Evolutionary conservation across 2,797 vertebrate species (phyloP), one percentile per base, ranked within the genome.

Genomic region (Megaceryle alcyon): DNA sequence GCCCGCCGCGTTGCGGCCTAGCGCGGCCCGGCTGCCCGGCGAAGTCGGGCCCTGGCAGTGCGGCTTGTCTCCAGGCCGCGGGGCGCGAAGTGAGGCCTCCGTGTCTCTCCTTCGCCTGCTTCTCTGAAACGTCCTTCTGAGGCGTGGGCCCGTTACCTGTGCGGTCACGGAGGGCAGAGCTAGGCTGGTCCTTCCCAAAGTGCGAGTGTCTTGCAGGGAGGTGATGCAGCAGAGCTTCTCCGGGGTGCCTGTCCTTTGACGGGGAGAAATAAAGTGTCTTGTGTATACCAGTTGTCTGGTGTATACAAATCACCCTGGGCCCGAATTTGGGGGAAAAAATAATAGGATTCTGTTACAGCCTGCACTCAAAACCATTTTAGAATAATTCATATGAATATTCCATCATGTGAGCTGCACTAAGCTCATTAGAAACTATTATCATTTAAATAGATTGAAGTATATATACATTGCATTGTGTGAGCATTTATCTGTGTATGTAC

Each of bases 291-390:
- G 49, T 53, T 53, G 49, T 53, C 26, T 29, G 31, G 37, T 43
- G 41, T 14, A 14, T 37, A 23, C 44, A 25, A 35, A 21, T 19
- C 44, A 44, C 33, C 53, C 5, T 0, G 11, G 23, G 28, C 9
- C 53, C 12, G 33, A 66, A 54, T 0, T 0, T 61, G 18, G 10
- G 22, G 18, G 6, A 0, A 2, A 3, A 21, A 35, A 16, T 2
- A 20, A 16, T 4, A 59, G 23, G 19, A 3, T 41, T 87, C 31
- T 6, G 41, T 54, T 65, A 43, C 28, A 46, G 20, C 29, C 33
- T 54, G 49, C 46, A 3, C 12, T 10, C 25, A 75, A 88, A 61
- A 41, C 26, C 21, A 9, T 86, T 78, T 53, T 0, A 14, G 56
- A 57, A 28, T 41, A 14, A 35, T 79, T 73, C 3, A 10, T 5